phyloP scores from a whole-genome alignment of 2,888 invertebrate species.

The Masnerella sp. region DNA sequence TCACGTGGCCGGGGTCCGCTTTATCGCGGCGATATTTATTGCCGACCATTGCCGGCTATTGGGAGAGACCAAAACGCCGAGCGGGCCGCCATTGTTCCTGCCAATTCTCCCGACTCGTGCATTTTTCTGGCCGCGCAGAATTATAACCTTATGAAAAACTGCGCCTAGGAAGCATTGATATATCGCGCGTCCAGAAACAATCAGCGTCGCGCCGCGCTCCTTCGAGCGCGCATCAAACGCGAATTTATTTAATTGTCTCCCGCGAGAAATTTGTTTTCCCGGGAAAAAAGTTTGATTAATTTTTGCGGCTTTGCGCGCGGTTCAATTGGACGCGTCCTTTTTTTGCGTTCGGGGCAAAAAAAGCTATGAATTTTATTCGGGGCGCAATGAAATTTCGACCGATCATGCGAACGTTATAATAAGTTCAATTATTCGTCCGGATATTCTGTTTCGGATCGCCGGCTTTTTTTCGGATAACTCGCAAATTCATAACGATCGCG shows the following conservation, averaged over 20 bases:
- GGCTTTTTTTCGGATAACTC: too few species aligned
- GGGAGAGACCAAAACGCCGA: constrained; percentile 52
- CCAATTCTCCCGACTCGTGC: constrained; percentile 53
- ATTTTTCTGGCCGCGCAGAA: constrained; percentile 55
- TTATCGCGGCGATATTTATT: constrained; percentile 65
- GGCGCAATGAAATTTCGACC: background rate
- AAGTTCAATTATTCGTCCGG: too few species aligned
- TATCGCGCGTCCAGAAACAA: constrained; percentile 54
- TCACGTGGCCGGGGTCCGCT: constrained; percentile 59
- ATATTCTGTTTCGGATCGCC: too few species aligned
- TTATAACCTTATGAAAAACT: constrained; percentile 60
- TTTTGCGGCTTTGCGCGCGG: background rate
- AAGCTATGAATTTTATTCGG: background rate
- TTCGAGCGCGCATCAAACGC: constrained; percentile 28
- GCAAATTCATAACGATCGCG: too few species aligned
- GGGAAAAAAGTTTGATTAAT: constrained; percentile 27
- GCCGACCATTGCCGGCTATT: constrained; percentile 54
- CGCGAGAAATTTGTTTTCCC: constrained; percentile 23
- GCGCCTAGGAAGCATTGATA: constrained; percentile 51
- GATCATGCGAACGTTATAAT: too few species aligned
- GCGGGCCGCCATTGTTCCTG: constrained; percentile 61
- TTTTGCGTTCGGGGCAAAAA: background rate
- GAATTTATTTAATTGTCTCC: constrained; percentile 41
- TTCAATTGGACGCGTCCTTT: background rate
- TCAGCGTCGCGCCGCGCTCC: constrained; percentile 44